These are phyloP conservation scores for Oopsacas minuta DNA, from an alignment of 37 sponge, comb jelly and placozoan genomes.

Conservation along the genomic window DNA sequence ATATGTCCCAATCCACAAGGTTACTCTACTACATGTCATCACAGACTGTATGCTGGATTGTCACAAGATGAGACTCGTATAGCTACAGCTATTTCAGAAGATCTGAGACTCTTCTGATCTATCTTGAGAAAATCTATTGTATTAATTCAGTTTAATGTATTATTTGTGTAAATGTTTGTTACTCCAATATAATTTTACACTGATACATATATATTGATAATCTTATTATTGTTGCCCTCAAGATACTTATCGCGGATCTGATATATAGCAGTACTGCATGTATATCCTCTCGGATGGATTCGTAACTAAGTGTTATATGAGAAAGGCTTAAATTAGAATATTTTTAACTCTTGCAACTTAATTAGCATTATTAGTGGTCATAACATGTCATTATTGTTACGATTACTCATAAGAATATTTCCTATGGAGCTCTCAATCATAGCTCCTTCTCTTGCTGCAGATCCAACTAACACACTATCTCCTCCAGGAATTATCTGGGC, in stretches of 20 bases:
- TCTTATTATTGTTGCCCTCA: too few species aligned
- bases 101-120: not conserved
- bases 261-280: too few species aligned
- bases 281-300: too few species aligned
- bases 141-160: not conserved
- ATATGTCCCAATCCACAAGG: not conserved
- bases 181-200: too few species aligned
- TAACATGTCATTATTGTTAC: not conserved
- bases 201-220: too few species aligned
- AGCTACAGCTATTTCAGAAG: not conserved
- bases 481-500: not conserved
- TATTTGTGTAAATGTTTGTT: not conserved
- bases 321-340: too few species aligned
- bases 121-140: not conserved
- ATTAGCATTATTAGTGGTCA: too few species aligned
- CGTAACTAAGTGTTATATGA: too few species aligned
- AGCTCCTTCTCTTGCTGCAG: not conserved
- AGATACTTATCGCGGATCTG: too few species aligned
- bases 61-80: conserved; percentile 3
- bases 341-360: too few species aligned
- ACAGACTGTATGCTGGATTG: not conserved
- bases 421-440: not conserved
- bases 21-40: conserved; percentile 3
- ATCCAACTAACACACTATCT: not conserved
- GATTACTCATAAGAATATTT: not conserved